These are phyloP conservation scores for Parapsyche elsis DNA, from an alignment of 1,140 invertebrate genomes.

Conservation along the genomic window DNA sequence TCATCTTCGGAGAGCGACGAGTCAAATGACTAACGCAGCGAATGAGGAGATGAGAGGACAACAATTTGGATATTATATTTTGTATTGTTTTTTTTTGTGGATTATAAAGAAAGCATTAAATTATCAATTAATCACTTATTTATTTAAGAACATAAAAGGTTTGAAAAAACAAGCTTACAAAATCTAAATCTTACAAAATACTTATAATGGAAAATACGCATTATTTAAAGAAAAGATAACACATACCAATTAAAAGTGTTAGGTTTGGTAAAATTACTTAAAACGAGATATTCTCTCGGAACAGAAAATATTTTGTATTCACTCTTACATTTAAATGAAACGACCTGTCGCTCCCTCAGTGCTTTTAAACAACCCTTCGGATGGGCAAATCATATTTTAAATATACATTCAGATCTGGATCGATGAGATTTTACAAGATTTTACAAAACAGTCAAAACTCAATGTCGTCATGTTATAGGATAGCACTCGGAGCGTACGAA, in stretches of 20 bases:
- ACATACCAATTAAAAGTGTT: no score
- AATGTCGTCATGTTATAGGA: slow-evolving; percentile 27
- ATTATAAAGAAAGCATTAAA: not conserved
- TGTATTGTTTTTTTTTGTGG: not conserved
- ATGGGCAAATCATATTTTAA: no score
- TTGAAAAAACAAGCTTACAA: slow-evolving; percentile 19
- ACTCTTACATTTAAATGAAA: no score
- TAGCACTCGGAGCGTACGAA: not conserved
- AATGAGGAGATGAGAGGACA: not conserved
- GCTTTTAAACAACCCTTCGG: no score
- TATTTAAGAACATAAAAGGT: slow-evolving; percentile 15
- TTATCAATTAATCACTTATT: slow-evolving; percentile 1
- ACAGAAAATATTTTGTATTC: no score
- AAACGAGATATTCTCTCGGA: no score
- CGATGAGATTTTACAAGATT: no score
- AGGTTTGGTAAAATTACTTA: no score
- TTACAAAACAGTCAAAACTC: not conserved
- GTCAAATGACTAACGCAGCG: not conserved
- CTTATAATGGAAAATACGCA: not conserved
- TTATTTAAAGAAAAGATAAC: no score
- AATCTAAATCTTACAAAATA: not conserved
- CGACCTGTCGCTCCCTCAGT: no score
- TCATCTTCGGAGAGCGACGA: slow-evolving; percentile 55
- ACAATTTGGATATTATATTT: not conserved
- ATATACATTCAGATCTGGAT: no score